Evolutionary conservation across 2,113 vertebrate species (phyloP).

Genomic region (Lampris megalopsis): DNA sequence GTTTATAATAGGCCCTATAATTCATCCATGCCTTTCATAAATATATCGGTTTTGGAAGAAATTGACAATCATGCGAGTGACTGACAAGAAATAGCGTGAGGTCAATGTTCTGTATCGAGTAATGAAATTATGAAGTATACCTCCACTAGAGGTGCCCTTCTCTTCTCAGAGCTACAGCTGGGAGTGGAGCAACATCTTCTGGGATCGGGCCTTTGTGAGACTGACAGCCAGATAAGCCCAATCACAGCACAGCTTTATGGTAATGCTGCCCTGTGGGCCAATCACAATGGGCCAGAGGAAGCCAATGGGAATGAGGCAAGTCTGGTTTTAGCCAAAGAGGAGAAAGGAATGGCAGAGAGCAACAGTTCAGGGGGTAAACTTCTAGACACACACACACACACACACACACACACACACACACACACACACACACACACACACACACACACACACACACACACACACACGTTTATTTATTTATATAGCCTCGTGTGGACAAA

Average conservation of each 20-base stretch:
- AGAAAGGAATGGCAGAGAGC: conserved; percentile 69
- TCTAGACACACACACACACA: background rate
- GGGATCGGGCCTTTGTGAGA: conserved; percentile 73
- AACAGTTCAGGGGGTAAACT: conserved; percentile 71
- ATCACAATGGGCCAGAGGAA: conserved; percentile 79
- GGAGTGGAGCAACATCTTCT: conserved; percentile 79
- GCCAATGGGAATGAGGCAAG: conserved; percentile 69
- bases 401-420: background rate
- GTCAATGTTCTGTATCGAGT: no score
- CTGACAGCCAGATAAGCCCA: conserved; percentile 77
- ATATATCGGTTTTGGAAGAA: no score
- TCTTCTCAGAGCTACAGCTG: conserved; percentile 78
- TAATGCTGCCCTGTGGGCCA: conserved; percentile 68
- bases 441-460: no score
- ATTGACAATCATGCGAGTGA: no score
- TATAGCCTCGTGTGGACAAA: no score
- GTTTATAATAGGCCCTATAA: no score
- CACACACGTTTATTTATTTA: no score
- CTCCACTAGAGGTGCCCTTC: conserved; percentile 67
- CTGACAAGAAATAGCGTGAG: no score
- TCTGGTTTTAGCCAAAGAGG: conserved; percentile 70
- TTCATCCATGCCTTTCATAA: no score
- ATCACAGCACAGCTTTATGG: conserved; percentile 72
- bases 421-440: background rate
- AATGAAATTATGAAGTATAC: background rate